A percentile compares a stretch with the other conserved stretches of the same genome.
These are phyloP conservation scores for Platanista minor DNA, from an alignment of 2,113 vertebrate species.

Conservation along the genomic window DNA sequence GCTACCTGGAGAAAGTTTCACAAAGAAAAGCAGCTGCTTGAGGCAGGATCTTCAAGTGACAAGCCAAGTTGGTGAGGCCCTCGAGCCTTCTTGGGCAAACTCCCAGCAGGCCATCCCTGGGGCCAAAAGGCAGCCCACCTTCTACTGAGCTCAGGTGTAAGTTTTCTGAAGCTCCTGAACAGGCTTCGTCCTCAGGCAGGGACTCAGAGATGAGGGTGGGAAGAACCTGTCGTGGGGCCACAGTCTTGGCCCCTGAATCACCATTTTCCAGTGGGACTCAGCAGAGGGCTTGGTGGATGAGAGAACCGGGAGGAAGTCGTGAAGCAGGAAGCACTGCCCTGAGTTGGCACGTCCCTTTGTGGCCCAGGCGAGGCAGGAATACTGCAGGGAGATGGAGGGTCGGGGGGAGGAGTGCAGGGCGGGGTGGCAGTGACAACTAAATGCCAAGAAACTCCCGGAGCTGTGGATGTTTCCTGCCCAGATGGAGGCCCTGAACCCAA, in stretches of 20 bases:
- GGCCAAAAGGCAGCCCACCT: background rate
- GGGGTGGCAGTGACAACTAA: background rate
- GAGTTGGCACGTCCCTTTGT: background rate
- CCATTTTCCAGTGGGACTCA: background rate
- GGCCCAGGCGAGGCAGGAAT: background rate
- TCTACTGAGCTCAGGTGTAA: background rate
- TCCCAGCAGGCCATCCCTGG: background rate
- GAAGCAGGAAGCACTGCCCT: background rate
- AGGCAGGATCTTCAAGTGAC: background rate
- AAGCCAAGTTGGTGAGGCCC: background rate
- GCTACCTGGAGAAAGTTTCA: background rate
- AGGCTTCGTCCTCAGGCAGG: background rate
- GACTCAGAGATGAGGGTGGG: background rate
- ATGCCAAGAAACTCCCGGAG: conserved; percentile 14
- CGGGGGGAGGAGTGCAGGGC: background rate
- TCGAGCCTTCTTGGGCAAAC: background rate
- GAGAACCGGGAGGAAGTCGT: background rate
- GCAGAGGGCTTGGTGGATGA: background rate
- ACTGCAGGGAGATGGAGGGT: background rate
- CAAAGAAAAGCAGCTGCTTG: background rate
- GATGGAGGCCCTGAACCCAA: conserved; percentile 27
- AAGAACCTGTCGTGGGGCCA: background rate
- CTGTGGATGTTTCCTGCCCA: conserved; percentile 43
- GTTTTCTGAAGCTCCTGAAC: background rate
- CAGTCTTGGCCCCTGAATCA: background rate